Percentiles rank a stretch among this genome's conserved stretches.
Evolutionary conservation across 2,888 invertebrate genomes (phyloP).

Genomic region (Acrobasis suavella): DNA sequence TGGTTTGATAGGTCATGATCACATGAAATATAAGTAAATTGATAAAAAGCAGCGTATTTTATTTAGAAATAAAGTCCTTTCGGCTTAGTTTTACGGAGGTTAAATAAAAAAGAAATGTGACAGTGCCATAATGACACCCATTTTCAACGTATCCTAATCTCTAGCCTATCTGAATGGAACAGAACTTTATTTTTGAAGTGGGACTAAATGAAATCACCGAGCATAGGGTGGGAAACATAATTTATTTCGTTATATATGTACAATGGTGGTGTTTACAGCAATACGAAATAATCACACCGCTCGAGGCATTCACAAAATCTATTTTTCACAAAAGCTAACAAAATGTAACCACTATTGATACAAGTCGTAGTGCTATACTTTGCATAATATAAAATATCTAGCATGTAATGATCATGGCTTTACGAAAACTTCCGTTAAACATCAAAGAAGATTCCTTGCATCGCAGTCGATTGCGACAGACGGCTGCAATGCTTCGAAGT

Average conservation of each 20-base stretch:
- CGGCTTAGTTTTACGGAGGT: no score
- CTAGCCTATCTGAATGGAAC: no score
- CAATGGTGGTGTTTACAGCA: constrained; percentile 64
- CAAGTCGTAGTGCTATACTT: constrained; percentile 53
- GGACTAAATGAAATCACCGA: constrained; percentile 29
- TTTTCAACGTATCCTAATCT: no score
- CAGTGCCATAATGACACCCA: no score
- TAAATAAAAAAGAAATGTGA: no score
- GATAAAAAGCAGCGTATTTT: constrained; percentile 29
- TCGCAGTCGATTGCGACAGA: no score
- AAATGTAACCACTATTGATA: constrained; percentile 51
- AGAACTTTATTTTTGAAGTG: no score
- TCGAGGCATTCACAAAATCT: constrained; percentile 42
- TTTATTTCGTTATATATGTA: constrained; percentile 74
- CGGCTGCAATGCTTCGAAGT: no score
- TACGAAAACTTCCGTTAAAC: constrained; percentile 27
- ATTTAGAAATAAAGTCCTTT: constrained; percentile 24
- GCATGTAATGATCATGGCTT: constrained; percentile 45
- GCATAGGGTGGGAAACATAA: constrained; percentile 68
- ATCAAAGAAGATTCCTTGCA: not conserved
- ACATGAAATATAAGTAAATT: constrained; percentile 43
- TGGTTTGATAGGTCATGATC: constrained; percentile 38
- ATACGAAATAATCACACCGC: constrained; percentile 62
- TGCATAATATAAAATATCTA: constrained; percentile 58
- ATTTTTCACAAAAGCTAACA: constrained; percentile 62